These are phyloP conservation scores for Ectropis crepuscularia DNA, from an alignment of 2,888 invertebrate species.

Conservation along the genomic window DNA sequence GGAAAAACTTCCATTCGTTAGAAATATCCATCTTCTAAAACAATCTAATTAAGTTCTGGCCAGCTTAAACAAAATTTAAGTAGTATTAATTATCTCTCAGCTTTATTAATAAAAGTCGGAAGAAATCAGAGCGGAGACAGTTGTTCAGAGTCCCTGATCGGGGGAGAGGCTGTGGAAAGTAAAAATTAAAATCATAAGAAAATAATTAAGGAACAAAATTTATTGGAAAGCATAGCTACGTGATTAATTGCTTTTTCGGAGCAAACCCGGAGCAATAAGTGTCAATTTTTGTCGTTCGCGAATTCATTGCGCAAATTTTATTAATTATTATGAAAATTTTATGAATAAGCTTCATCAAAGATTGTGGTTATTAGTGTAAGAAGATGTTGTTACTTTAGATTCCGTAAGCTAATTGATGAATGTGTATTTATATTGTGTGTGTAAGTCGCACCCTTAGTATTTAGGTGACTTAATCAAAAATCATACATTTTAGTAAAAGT, in stretches of 20 bases:
- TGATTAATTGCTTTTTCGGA: conserved; percentile 82
- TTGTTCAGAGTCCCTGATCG: conserved; percentile 60
- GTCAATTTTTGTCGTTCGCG: conserved; percentile 76
- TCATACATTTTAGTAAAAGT: too few species aligned
- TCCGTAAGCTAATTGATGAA: too few species aligned
- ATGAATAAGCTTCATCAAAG: conserved; percentile 55
- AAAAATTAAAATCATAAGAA: conserved; percentile 85
- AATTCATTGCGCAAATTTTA: conserved; percentile 72
- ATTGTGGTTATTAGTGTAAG: conserved; percentile 10
- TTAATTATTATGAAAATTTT: conserved; percentile 63
- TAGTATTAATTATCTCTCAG: conserved; percentile 83
- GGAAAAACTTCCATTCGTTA: too few species aligned
- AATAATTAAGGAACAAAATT: conserved; percentile 84
- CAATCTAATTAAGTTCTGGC: conserved; percentile 74
- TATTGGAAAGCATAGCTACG: conserved; percentile 77
- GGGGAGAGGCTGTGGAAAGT: conserved; percentile 48
- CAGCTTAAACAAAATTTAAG: conserved; percentile 83
- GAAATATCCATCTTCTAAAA: conserved; percentile 40
- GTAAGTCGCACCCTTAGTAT: too few species aligned
- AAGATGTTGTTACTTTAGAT: too few species aligned
- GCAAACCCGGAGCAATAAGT: conserved; percentile 80
- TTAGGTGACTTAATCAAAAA: too few species aligned
- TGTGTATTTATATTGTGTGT: too few species aligned
- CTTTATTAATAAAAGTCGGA: conserved; percentile 82
- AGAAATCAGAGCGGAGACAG: conserved; percentile 74